Conservation (phyloP, 1,140 invertebrate genomes). For the Apis florea region DNA sequence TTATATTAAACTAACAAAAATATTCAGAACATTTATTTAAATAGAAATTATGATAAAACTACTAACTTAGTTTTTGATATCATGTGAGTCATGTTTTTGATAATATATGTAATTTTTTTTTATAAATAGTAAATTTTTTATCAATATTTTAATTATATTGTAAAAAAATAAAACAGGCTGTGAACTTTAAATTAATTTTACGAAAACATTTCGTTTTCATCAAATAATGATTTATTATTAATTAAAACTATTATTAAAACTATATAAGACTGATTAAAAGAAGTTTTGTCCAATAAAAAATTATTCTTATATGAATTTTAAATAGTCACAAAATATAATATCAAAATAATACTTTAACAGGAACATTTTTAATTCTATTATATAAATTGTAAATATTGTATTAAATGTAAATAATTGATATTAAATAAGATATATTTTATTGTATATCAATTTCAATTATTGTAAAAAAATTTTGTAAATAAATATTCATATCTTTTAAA, state of each 20-base stretch:
- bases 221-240: not conserved
- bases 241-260: not conserved
- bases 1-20: constrained; percentile 22
- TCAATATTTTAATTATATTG: not conserved
- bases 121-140: not conserved
- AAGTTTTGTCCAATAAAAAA: not conserved
- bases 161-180: constrained; percentile 15
- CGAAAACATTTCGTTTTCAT: not conserved
- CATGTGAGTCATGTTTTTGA: too few species aligned
- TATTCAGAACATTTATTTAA: constrained; percentile 19
- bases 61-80: not conserved
- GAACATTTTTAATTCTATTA: not conserved
- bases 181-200: constrained; percentile 11
- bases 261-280: constrained; percentile 45
- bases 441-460: constrained; percentile 6
- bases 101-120: not conserved
- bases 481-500: constrained; percentile 30
- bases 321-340: not conserved
- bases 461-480: constrained; percentile 30
- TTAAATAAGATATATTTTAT: not conserved
- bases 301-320: not conserved
- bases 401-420: constrained; percentile 36
- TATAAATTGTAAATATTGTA: constrained; percentile 32
- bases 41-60: not conserved
- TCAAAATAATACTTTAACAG: not conserved